Percentiles rank a stretch among this genome's conserved stretches.
Evolutionary conservation across 2,888 invertebrate species (phyloP).

Genomic region (Diloba caeruleocephala): DNA sequence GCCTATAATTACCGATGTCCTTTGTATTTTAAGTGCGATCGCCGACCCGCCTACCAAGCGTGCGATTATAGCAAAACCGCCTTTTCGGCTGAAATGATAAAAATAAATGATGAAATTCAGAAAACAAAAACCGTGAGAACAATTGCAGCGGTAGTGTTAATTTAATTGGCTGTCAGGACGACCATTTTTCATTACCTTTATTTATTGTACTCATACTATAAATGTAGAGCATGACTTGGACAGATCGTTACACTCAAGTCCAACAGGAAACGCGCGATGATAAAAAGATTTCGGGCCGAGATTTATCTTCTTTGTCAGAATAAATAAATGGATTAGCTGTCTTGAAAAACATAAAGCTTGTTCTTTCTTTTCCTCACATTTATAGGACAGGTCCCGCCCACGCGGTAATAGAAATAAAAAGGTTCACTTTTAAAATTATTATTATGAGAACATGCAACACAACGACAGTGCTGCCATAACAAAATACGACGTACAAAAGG

Average conservation of each 20-base stretch:
- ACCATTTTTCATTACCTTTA: not conserved
- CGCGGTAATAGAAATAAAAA: conserved; percentile 44
- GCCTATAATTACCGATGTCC: too few species aligned
- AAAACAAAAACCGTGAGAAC: too few species aligned
- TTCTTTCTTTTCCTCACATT: conserved; percentile 35
- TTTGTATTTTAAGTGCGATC: too few species aligned
- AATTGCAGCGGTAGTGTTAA: too few species aligned
- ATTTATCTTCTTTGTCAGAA: conserved; percentile 55
- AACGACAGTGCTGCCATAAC: conserved; percentile 37
- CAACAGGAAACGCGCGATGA: conserved; percentile 35
- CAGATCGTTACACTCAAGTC: conserved; percentile 21
- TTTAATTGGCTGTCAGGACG: conserved; percentile 11
- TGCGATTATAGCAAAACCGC: too few species aligned
- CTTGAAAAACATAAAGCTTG: conserved; percentile 42
- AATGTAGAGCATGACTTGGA: conserved; percentile 30
- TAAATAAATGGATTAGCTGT: conserved; percentile 53
- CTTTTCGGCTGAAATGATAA: too few species aligned
- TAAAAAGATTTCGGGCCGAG: conserved; percentile 35
- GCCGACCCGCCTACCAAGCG: too few species aligned
- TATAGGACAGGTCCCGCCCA: conserved; percentile 43
- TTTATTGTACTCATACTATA: conserved; percentile 16
- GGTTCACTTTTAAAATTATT: conserved; percentile 36
- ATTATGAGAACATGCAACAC: conserved; percentile 33
- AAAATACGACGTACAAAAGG: conserved; percentile 28
- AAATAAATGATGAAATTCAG: too few species aligned